Evolutionary conservation across 2,797 vertebrate genomes (phyloP).

Genomic region (Onychomys arenicola): DNA sequence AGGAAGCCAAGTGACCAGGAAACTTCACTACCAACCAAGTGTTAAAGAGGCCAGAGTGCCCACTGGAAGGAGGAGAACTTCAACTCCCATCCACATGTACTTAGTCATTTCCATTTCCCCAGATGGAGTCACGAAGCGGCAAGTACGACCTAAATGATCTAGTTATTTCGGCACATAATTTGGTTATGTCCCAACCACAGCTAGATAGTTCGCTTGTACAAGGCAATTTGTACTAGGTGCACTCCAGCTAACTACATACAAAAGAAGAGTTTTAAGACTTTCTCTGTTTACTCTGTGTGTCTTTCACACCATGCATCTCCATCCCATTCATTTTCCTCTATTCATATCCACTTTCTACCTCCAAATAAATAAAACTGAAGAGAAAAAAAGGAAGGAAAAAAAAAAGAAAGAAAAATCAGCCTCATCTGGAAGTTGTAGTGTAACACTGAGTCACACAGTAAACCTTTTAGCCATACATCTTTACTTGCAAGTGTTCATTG

Average conservation of each 20-base stretch:
- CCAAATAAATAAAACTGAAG: neutral
- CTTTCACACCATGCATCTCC: neutral
- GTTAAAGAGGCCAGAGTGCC: constrained; percentile 3
- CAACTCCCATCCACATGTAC: constrained; percentile 15
- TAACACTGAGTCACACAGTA: neutral
- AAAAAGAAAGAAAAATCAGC: neutral
- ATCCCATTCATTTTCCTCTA: neutral
- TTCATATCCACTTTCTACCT: neutral
- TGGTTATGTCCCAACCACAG: constrained; percentile 63
- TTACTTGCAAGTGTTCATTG: neutral
- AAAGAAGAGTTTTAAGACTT: neutral
- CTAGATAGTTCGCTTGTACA: constrained; percentile 70
- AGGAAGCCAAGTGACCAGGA: constrained; percentile 51
- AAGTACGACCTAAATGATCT: constrained; percentile 66
- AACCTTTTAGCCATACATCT: neutral
- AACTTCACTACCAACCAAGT: constrained; percentile 34
- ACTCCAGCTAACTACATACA: constrained; percentile 52
- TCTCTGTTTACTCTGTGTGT: neutral
- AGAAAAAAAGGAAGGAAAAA: neutral
- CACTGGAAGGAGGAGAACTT: neutral
- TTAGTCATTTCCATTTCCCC: constrained; percentile 49
- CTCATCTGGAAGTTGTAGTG: neutral
- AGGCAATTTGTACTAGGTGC: constrained; percentile 62
- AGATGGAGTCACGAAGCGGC: constrained; percentile 65
- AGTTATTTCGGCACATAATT: constrained; percentile 49